Base-by-base conservation (phyloP, 1,140 invertebrate species). In the Drosophila punjabiensis region DNA sequence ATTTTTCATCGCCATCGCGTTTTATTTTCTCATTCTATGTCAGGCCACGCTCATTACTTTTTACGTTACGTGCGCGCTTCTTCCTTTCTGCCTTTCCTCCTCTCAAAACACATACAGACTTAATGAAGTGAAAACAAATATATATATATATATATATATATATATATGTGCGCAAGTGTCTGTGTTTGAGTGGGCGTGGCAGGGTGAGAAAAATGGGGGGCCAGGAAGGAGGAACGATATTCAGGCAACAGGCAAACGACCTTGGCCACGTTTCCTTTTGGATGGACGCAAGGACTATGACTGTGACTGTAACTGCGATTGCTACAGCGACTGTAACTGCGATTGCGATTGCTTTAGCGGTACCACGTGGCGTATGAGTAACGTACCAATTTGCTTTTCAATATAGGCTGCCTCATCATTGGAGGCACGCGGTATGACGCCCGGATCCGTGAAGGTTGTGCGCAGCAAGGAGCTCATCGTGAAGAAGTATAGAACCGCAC, bases 401-500 rank as follows among this genome's bases (percentile, higher is more conserved):
- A 98, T 97, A 93, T 98, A 97, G 76, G 97, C 96, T 74, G 97
- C 97, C 95, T 99, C 98, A 92, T 98, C 97, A 50, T 96, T 95
- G 37, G 97, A 97, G 45, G 98, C 98, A 84, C 96, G 94, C 68
- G 98, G 98, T 87, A 99, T 98, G 75, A 99, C 97, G 69, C 98
- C 98, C 48, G 98, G 98, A 95, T 99, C 98, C 88, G 96, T 97
- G 93, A 99, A 98, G 93, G 97, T 97, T 65, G 98, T 99, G 89
- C 97, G 95, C 76, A 99, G 95, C 70, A 99, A 95, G 78, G 97
- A 96, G 79, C 96, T 96, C 95, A 99, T 96, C 67, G 98, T 98
- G 94, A 98, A 98, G 76, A 98, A 94, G 94, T 98, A 98, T 61
- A 99, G 94, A 62, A 98, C 93, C 50, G 94, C 97, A 78, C 97